phyloP scores from a whole-genome alignment of 2,113 vertebrate species.

The Notothenia coriiceps region DNA sequence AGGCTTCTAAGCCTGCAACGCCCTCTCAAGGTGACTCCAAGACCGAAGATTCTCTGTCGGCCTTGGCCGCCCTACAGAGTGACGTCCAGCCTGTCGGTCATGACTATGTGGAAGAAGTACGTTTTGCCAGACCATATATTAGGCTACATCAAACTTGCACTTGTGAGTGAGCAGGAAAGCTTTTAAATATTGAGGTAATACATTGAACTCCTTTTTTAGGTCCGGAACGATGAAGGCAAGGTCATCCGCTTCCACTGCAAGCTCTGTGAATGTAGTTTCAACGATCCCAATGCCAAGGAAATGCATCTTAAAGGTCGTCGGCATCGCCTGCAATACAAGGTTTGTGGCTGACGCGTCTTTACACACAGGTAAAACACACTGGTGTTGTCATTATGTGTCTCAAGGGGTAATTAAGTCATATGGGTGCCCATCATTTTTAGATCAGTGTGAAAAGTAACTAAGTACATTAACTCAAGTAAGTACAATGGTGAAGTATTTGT shows the following conservation, averaged over 20 bases:
- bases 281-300: constrained; percentile 98
- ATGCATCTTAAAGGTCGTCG: constrained; percentile 97
- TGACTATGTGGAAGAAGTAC: constrained; percentile 98
- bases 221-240: constrained; percentile 98
- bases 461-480: no score
- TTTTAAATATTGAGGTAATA: background rate
- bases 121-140: background rate
- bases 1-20: constrained; percentile 84
- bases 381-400: background rate
- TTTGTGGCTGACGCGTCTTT: constrained; percentile 54
- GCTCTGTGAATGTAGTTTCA: constrained; percentile 98
- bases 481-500: no score
- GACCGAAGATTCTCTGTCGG: constrained; percentile 88
- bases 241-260: constrained; percentile 99
- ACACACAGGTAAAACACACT: background rate
- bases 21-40: constrained; percentile 86
- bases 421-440: background rate
- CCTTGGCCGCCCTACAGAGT: constrained; percentile 93
- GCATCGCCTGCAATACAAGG: constrained; percentile 98
- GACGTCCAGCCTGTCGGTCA: constrained; percentile 98
- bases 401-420: background rate
- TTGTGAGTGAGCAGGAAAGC: background rate
- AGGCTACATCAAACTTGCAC: rapidly evolving
- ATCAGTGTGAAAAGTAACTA: no score
- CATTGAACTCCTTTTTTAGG: constrained; percentile 79